Evolutionary conservation across 2,888 invertebrate genomes (phyloP).

Genomic region (Ectemnius cavifrons): DNA sequence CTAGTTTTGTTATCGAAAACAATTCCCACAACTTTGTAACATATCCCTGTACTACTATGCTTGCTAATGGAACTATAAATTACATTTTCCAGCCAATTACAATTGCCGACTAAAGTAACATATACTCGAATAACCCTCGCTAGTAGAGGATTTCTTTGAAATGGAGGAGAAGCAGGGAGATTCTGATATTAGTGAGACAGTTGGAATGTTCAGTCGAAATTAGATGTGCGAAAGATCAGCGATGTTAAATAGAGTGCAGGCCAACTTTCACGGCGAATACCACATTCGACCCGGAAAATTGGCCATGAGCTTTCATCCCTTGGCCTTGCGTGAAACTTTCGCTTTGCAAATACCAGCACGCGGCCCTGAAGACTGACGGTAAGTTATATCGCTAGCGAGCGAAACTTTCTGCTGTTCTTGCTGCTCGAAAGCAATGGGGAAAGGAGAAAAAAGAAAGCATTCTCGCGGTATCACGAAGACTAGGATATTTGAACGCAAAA

Average conservation of each 20-base stretch:
- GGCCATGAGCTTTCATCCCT: constrained; percentile 27
- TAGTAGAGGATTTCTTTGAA: no score
- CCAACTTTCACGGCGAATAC: constrained; percentile 15
- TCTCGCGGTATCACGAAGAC: constrained; percentile 21
- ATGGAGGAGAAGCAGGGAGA: no score
- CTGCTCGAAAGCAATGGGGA: constrained; percentile 13
- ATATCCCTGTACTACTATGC: no score
- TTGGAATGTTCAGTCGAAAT: no score
- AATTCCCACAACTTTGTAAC: no score
- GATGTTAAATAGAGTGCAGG: constrained; percentile 23
- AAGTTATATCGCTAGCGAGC: constrained; percentile 25
- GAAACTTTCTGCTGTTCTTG: constrained; percentile 36
- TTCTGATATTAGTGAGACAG: no score
- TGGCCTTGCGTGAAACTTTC: constrained; percentile 40
- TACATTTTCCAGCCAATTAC: no score
- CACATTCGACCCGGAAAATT: constrained; percentile 29
- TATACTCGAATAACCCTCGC: no score
- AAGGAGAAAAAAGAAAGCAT: constrained; percentile 12
- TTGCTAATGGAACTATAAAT: no score
- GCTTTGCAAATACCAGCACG: constrained; percentile 41
- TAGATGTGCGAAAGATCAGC: not conserved
- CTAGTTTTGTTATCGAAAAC: no score
- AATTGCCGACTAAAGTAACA: no score
- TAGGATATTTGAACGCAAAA: constrained; percentile 7
- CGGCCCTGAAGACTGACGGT: constrained; percentile 39